Conservation (phyloP, 2,797 vertebrate species). For the Rhyacichthys aspro region DNA sequence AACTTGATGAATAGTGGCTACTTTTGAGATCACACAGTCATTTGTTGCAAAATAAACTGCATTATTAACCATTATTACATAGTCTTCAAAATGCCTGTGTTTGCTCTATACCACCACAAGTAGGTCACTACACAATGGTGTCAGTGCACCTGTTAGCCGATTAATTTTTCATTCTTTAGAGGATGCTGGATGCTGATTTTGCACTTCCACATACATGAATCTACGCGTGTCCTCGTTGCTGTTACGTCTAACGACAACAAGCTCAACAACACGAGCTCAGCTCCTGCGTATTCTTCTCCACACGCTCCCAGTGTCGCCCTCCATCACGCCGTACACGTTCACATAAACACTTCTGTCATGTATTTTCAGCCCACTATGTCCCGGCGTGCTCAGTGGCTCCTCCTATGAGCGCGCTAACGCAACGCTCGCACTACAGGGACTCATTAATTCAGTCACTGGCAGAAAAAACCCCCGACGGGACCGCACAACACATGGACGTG, state of each 20-base stretch:
- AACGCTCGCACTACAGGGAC: conserved; percentile 33
- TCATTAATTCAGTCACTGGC: conserved; percentile 52
- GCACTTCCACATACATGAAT: conserved; percentile 30
- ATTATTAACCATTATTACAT: not conserved
- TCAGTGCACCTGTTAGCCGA: conserved; percentile 42
- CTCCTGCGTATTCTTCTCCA: conserved; percentile 4
- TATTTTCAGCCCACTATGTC: conserved; percentile 6
- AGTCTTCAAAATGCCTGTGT: not conserved
- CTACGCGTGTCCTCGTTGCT: conserved; percentile 12
- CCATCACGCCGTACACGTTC: conserved; percentile 12
- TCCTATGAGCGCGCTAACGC: conserved; percentile 13
- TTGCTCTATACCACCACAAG: conserved; percentile 25
- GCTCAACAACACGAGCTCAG: conserved; percentile 4
- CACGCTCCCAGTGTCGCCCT: conserved; percentile 3
- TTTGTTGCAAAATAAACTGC: conserved; percentile 5
- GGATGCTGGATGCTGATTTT: conserved; percentile 36
- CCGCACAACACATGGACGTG: conserved; percentile 37
- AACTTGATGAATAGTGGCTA: not conserved
- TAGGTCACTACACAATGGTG: conserved; percentile 33
- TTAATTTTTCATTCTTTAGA: conserved; percentile 18
- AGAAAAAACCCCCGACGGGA: conserved; percentile 45
- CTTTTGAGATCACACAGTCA: not conserved
- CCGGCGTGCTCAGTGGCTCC: conserved; percentile 5
- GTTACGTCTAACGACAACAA: conserved; percentile 4
- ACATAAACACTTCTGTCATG: conserved; percentile 28